Base-by-base conservation (phyloP, 1,140 invertebrate genomes). In the Neodiprion pinetum region DNA sequence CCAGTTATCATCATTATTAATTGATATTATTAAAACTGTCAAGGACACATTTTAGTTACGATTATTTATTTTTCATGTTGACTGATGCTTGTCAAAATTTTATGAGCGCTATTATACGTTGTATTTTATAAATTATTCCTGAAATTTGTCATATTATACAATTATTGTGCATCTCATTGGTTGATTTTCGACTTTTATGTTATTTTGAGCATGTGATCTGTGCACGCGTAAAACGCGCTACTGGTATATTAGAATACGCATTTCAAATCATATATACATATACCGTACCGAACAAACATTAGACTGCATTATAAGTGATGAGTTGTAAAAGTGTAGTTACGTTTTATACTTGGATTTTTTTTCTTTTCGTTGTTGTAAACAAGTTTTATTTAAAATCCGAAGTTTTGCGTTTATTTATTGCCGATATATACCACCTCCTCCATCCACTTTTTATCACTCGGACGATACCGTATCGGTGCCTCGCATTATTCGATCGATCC, bases 311-410 rank as follows among this genome's bases (percentile, higher is more conserved):
- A 40, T 40, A 40, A 40, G 28, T 40, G 28, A 40, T 40, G 28
- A 40, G 28, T 40, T 40, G 28, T 40, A 40, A 40, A 40, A 40
- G 2, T 87, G 86, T 88, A 84, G 84, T 87, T 86, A 78, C 79
- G 80, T 84, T 85, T 87, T 87, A 83, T 87, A 85, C 76, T 81
- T 82, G 80, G 76, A 79, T 83, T 79, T 76, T 49, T 74, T 67
- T 78, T 75, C 76, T 75, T 81, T 86, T 82, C 80, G 28, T 85
- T 88, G 82, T 87, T 87, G 81, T 79, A 79, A 87, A 87, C 85
- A 87, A 86, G 83, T 88, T 87, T 87, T 88, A 83, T 87, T 87
- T 86, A 79, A 83, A 85, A 84, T 78, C 79, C 82, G 73, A 74
- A 74, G 61, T 72, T 68, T 72, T 69, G 73, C 80, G 70, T 73